These are phyloP conservation scores for Platynereis dumerilii DNA, from an alignment of 2,888 invertebrate genomes.

Conservation along the genomic window DNA sequence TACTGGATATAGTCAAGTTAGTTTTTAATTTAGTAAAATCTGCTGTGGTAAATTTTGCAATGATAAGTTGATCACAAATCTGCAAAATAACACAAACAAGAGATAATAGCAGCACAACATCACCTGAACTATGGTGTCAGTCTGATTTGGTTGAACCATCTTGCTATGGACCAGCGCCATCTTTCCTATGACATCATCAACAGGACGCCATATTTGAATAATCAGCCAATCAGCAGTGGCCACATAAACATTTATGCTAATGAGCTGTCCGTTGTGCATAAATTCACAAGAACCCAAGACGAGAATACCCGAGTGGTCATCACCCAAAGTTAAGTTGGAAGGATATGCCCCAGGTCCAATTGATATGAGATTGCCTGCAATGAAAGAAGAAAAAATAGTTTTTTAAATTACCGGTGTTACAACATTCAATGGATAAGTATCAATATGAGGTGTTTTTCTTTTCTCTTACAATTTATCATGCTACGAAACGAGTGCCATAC, in stretches of 20 bases:
- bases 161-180: slow-evolving; percentile 2
- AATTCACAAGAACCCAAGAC: slow-evolving; percentile 19
- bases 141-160: background rate
- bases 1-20: no score
- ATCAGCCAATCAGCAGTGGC: slow-evolving; percentile 20
- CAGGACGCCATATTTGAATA: slow-evolving; percentile 9
- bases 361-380: slow-evolving; percentile 13
- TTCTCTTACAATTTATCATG: no score
- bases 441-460: no score
- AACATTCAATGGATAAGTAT: no score
- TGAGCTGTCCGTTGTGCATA: slow-evolving; percentile 21
- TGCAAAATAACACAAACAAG: no score
- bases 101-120: no score
- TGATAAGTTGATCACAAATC: no score
- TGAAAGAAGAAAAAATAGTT: no score
- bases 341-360: slow-evolving; percentile 22
- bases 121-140: background rate
- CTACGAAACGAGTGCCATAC: no score
- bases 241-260: slow-evolving; percentile 19
- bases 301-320: background rate
- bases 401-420: no score
- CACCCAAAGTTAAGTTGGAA: slow-evolving; percentile 15
- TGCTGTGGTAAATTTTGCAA: no score
- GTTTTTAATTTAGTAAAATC: no score
- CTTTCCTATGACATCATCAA: background rate